Conservation (phyloP, 1,140 invertebrate species). For the Pygmarrhopalites habei region DNA sequence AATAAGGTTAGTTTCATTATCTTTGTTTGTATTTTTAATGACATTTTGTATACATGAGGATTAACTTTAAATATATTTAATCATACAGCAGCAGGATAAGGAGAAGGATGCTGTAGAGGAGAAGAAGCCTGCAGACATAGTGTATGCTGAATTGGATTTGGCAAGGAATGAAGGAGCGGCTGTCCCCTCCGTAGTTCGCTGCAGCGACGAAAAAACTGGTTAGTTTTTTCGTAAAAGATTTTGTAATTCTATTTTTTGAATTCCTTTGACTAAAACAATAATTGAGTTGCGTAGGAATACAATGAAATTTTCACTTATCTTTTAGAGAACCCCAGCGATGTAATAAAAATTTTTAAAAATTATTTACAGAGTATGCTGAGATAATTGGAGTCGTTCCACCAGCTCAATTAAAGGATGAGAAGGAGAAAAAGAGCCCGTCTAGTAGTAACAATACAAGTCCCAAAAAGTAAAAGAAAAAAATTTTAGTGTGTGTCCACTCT, state of each 20-base stretch:
- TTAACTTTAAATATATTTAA: background rate
- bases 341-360: too few species aligned
- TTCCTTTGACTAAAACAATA: too few species aligned
- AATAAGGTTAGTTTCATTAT: conserved; percentile 17
- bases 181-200: conserved; percentile 42
- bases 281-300: too few species aligned
- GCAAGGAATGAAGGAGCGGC: conserved; percentile 40
- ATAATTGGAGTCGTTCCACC: conserved; percentile 46
- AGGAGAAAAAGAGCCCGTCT: conserved; percentile 19
- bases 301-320: too few species aligned
- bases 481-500: too few species aligned
- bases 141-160: conserved; percentile 55
- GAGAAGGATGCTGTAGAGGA: conserved; percentile 24
- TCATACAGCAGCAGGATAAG: conserved; percentile 12
- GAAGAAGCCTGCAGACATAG: conserved; percentile 46
- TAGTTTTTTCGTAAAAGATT: too few species aligned
- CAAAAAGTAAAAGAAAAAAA: conserved; percentile 31
- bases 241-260: too few species aligned
- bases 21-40: background rate
- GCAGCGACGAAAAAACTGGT: conserved; percentile 50
- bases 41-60: background rate
- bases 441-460: conserved; percentile 25
- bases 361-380: conserved; percentile 59
- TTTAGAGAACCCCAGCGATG: too few species aligned
- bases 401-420: conserved; percentile 7